Evolutionary conservation across 2,113 vertebrate species (phyloP), one percentile per base, ranked within the genome.

Genomic region (Sciurus niger): DNA sequence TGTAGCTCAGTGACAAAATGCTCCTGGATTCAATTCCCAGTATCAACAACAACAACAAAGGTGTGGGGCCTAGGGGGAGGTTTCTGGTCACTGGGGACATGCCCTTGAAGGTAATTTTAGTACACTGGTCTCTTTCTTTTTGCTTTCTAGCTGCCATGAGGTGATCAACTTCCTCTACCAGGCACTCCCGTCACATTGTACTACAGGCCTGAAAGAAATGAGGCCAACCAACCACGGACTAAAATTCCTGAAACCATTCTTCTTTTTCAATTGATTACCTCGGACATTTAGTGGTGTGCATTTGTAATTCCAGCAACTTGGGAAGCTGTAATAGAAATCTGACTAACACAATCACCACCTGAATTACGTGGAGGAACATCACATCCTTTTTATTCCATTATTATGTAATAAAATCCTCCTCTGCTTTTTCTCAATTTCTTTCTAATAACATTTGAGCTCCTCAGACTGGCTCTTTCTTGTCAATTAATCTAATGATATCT

Each of bases 401-500:
- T 60, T 67, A 43, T 46, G 79, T 85, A 95, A 90, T 67, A 80
- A 96, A 89, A 89, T 17, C 43, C 13, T 94, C 25, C 9, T 58
- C 65, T 96, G n/a, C 6, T 51, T 63, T 79, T 53, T 89, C 53
- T 84, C 28, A 84, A 89, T 89, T 79, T 89, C 70, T 84, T 51
- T 68, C 74, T 80, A 92, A 95, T 89, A 60, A 93, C 79, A 84
- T 67, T 84, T 85, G 65, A 89, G 40, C 55, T 79, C 46, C 55
- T 79, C 28, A 67, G 5, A 89, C 20, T 51, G 76, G 6, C 48
- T 65, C 18, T 79, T 55, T 46, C 58, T 92, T 72, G 28, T 40
- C 82, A 85, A 60, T 43, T 80, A 80, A 43, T 76, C 79, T 93
- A 93, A 80, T 86, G 55, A 51, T 43, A 90, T 86, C 80, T 90